A percentile compares a stretch with the other conserved stretches of the same genome.
These are phyloP conservation scores for Laterallus jamaicensis DNA, from an alignment of 2,113 vertebrate genomes.

Conservation along the genomic window DNA sequence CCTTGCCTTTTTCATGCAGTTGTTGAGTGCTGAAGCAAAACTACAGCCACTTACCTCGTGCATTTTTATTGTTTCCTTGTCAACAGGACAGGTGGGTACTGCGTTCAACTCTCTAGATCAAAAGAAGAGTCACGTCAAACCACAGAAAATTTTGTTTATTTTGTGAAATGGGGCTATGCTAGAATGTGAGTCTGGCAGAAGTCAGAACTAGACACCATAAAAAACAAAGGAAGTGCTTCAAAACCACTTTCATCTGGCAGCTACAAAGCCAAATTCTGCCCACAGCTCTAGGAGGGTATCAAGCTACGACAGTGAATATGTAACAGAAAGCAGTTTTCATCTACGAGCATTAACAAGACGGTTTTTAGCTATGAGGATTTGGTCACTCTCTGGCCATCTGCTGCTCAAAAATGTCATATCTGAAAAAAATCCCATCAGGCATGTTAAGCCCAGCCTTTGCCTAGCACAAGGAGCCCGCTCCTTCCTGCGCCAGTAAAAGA, in stretches of 20 bases:
- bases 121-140: conserved; percentile 28
- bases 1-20: not conserved
- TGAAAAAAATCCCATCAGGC: not conserved
- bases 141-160: not conserved
- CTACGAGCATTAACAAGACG: not conserved
- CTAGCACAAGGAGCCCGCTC: not conserved
- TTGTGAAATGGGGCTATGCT: not conserved
- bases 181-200: not conserved
- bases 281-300: not conserved
- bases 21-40: not conserved
- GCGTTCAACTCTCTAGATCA: conserved; percentile 75
- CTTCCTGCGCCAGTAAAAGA: not conserved
- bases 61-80: conserved; percentile 81
- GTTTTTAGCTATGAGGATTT: not conserved
- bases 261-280: not conserved
- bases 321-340: not conserved
- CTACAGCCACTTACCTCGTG: conserved; percentile 80
- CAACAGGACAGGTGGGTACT: conserved; percentile 81
- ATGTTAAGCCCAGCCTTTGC: not conserved
- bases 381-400: not conserved
- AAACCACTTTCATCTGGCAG: not conserved
- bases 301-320: not conserved
- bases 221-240: not conserved
- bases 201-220: not conserved
- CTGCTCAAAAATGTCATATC: not conserved